Evolutionary conservation across 2,797 vertebrate genomes (phyloP).

Genomic region (Phyllotis vaccarum): DNA sequence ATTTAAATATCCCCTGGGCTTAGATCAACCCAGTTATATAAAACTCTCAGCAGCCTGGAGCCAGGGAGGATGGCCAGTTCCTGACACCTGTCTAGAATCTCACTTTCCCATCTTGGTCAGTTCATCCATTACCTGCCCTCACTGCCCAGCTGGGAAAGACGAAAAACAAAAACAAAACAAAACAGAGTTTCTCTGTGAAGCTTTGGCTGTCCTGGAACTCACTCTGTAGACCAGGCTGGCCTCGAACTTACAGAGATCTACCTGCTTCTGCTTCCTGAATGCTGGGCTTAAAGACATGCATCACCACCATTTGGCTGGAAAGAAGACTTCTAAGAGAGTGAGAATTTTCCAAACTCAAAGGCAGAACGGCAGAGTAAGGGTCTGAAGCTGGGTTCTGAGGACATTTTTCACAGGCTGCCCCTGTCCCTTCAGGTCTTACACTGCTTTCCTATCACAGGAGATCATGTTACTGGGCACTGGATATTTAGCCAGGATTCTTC

Average conservation of each 20-base stretch:
- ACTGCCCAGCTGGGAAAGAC: not conserved
- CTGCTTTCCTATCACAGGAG: not conserved
- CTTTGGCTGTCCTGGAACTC: not conserved
- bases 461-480: not conserved
- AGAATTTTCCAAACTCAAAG: not conserved
- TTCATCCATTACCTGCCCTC: not conserved
- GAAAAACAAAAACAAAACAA: too few species aligned
- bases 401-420: not conserved
- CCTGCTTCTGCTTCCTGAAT: not conserved
- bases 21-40: constrained; percentile 12
- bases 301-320: not conserved
- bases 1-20: constrained; percentile 15
- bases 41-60: not conserved
- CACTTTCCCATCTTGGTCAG: not conserved
- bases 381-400: not conserved
- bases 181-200: too few species aligned
- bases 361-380: not conserved
- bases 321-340: not conserved
- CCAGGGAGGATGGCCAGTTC: not conserved
- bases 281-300: not conserved
- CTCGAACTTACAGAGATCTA: not conserved
- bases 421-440: not conserved
- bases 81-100: not conserved
- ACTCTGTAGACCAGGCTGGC: not conserved
- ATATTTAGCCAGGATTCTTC: not conserved